Base-by-base conservation (phyloP, 2,113 vertebrate genomes). In the Leptosomus discolor region DNA sequence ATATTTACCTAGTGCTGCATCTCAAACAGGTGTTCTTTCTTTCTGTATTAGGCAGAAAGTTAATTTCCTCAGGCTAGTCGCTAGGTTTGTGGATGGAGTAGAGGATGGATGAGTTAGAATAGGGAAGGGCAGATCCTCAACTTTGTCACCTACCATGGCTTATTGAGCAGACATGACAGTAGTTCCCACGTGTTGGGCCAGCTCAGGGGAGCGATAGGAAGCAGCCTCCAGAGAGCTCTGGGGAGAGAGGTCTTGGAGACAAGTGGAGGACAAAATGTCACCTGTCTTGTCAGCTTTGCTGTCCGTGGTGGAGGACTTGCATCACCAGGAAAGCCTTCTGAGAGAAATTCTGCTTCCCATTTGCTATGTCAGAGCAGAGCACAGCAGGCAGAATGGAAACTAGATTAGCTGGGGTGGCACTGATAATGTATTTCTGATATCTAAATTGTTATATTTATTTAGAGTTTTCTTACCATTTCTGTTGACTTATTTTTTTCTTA, bases 11-110 rank as follows among this genome's bases (percentile, higher is more conserved):
- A 63, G 53, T 39, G 61, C 32, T 87, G 86, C 58, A 76, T 95
- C 81, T 90, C 65, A 54, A 80, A 48, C 84, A 96, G 94, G 77
- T 96, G 91, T 17, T 86, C 76, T 30, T 93, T 48, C 57, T 76
- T 84, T 85, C 57, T 87, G 2, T 39, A 15, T 85, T 61, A 77
- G 61, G 26, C 63, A 87, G 67, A 83, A 88, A 65, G 58, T 13
- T 94, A 88, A 73, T 92, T 79, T 91, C 67, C 74, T 92, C 50
- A 43, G 94, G 89, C 91, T 87, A 90, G 48, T 90, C 64, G 34
- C 34, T 86, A n/a, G 26, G 23, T 63, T 87, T 95, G 39, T 82
- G 51, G 56, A 27, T 75, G 57, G 53, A 78, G 26, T 51, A 63
- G 32, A 84, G 51, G 37, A 73, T 80, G 46, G 39, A 65, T 63